Conservation (phyloP, 2,113 vertebrate genomes). For the Larimichthys crocea region DNA sequence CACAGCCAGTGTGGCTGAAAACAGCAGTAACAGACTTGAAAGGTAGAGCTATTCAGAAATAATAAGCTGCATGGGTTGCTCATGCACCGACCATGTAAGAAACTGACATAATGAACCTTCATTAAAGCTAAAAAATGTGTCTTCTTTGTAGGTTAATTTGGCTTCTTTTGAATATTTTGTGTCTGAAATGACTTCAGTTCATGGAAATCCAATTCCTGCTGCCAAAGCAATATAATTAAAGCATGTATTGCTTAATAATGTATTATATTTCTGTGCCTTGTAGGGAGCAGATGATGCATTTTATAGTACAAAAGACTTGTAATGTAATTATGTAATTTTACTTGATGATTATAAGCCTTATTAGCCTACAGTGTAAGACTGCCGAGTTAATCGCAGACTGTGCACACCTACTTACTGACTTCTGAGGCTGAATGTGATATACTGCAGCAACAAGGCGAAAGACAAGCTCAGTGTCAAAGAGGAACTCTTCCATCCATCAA, state of each 20-base stretch:
- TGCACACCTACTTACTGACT: not conserved
- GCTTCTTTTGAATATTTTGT: not conserved
- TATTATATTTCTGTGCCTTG: not conserved
- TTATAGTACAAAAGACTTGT: not conserved
- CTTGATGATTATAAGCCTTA: not conserved
- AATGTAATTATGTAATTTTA: not conserved
- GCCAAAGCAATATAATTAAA: not conserved
- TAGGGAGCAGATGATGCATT: not conserved
- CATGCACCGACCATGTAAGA: not conserved
- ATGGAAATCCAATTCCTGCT: not conserved
- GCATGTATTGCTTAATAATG: not conserved
- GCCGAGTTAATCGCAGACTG: too few species aligned
- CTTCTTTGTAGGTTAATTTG: not conserved
- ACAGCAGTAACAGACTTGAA: too few species aligned
- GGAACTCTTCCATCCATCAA: not conserved
- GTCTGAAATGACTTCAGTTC: not conserved
- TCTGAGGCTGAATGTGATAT: not conserved
- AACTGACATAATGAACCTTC: not conserved
- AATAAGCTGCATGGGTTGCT: not conserved
- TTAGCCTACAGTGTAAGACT: not conserved
- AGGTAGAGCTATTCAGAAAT: not conserved
- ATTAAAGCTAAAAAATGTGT: not conserved
- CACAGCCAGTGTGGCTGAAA: not conserved
- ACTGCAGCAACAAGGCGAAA: not conserved
- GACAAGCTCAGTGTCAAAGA: not conserved